A percentile compares a stretch with the other conserved stretches of the same genome.
These are phyloP conservation scores for Trissolcus basalis DNA, from an alignment of 1,140 invertebrate species.

Conservation along the genomic window DNA sequence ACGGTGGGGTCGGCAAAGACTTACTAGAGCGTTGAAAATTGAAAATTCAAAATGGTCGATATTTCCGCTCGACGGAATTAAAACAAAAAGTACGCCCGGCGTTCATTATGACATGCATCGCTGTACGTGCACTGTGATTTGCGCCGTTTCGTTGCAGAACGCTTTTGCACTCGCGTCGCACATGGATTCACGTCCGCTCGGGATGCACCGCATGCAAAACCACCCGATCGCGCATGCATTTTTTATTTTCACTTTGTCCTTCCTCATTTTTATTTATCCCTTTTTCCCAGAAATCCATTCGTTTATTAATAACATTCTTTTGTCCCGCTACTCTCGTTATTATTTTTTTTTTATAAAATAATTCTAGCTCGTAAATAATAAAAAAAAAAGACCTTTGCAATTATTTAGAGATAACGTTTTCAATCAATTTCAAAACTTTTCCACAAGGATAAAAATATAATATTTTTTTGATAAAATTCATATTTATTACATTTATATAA, in stretches of 20 bases:
- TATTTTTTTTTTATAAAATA: no score
- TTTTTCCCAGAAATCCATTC: slow-evolving; percentile 6
- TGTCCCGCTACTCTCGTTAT: no score
- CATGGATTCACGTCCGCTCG: slow-evolving; percentile 53
- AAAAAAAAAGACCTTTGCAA: no score
- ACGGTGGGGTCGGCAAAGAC: slow-evolving; percentile 62
- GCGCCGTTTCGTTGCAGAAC: slow-evolving; percentile 73
- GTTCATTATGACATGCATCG: slow-evolving; percentile 77
- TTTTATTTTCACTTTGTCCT: slow-evolving; percentile 41
- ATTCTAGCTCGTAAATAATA: no score
- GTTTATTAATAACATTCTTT: slow-evolving; percentile 17
- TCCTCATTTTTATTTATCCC: slow-evolving; percentile 12
- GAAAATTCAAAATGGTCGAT: slow-evolving; percentile 78
- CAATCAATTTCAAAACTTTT: no score
- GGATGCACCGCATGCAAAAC: slow-evolving; percentile 47
- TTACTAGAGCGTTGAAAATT: slow-evolving; percentile 78
- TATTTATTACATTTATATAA: no score
- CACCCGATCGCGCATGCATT: slow-evolving; percentile 47
- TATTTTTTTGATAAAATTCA: no score
- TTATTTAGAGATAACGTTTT: no score
- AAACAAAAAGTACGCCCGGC: slow-evolving; percentile 76
- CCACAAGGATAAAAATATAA: no score
- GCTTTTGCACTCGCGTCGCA: slow-evolving; percentile 59
- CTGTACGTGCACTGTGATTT: slow-evolving; percentile 74
- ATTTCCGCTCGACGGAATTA: slow-evolving; percentile 76